Percentiles rank a stretch among this genome's conserved stretches.
Conservation (phyloP, 2,888 invertebrate species). For the Melanophora roralis region DNA sequence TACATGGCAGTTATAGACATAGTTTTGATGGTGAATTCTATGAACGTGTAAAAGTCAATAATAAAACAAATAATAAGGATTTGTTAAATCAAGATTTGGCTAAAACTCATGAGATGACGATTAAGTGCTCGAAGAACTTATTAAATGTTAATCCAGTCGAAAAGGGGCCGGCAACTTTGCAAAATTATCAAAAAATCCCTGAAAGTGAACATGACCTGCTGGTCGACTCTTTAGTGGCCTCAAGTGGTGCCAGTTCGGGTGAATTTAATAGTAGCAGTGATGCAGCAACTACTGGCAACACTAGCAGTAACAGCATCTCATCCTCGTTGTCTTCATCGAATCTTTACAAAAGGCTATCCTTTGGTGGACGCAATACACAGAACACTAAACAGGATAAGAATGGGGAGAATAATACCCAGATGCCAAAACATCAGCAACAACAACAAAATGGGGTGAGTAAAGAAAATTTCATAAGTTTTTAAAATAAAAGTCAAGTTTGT, state of each 20-base stretch:
- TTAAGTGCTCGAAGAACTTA: constrained; percentile 67
- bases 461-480: no score
- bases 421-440: constrained; percentile 21
- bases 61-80: background rate
- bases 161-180: constrained; percentile 67
- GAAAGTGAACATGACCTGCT: constrained; percentile 67
- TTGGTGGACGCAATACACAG: constrained; percentile 65
- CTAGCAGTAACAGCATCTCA: constrained; percentile 42
- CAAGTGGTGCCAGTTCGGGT: constrained; percentile 67
- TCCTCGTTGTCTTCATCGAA: constrained; percentile 51
- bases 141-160: constrained; percentile 64
- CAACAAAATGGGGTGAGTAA: constrained; percentile 52
- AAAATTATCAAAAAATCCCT: constrained; percentile 71
- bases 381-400: constrained; percentile 47
- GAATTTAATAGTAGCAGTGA: constrained; percentile 70
- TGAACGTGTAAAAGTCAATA: constrained; percentile 68
- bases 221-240: constrained; percentile 57
- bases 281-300: constrained; percentile 34
- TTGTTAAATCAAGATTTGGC: constrained; percentile 2
- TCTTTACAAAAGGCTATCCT: constrained; percentile 66
- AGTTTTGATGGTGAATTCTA: constrained; percentile 72
- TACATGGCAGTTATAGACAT: constrained; percentile 74
- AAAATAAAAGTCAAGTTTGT: no score
- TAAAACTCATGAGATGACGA: constrained; percentile 64
- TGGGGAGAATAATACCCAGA: constrained; percentile 30